Percentiles rank a stretch among this genome's conserved stretches.
phyloP scores from a whole-genome alignment of 2,888 invertebrate species.

The Latrodectus elegans region DNA sequence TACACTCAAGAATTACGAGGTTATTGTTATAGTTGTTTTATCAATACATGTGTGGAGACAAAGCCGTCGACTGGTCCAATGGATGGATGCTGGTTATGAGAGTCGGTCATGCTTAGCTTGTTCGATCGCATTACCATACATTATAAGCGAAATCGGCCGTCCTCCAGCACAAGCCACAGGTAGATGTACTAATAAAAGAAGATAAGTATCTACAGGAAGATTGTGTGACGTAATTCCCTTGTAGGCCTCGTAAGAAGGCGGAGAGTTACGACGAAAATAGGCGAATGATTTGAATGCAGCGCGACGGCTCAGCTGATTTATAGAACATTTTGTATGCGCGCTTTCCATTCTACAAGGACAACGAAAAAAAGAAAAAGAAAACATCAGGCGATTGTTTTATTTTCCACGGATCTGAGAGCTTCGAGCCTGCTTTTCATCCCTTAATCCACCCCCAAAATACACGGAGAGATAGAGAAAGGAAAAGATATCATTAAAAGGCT shows the following conservation, averaged over 20 bases:
- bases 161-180: slow-evolving; percentile 13
- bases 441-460: neutral
- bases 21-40: too few relatives aligned
- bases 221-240: slow-evolving; percentile 18
- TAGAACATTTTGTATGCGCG: slow-evolving; percentile 22
- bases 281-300: slow-evolving; percentile 52
- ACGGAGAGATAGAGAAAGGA: neutral
- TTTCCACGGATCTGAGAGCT: slow-evolving; percentile 17
- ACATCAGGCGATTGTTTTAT: slow-evolving; percentile 17
- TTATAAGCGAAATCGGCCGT: slow-evolving; percentile 23
- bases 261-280: slow-evolving; percentile 31
- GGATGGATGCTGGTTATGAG: slow-evolving; percentile 17
- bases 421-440: slow-evolving; percentile 13
- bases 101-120: slow-evolving; percentile 36
- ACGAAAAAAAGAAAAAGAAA: slow-evolving; percentile 8
- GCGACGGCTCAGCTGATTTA: slow-evolving; percentile 39
- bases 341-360: slow-evolving; percentile 40
- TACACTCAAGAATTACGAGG: too few relatives aligned
- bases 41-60: slow-evolving; percentile 10
- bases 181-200: slow-evolving; percentile 26
- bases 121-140: slow-evolving; percentile 48
- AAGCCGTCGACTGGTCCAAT: slow-evolving; percentile 6
- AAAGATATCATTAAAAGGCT: slow-evolving; percentile 45
- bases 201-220: slow-evolving; percentile 34
- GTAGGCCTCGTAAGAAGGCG: slow-evolving; percentile 26